Evolutionary conservation across 1,140 invertebrate genomes (phyloP).

Genomic region (Diorhabda elongata): DNA sequence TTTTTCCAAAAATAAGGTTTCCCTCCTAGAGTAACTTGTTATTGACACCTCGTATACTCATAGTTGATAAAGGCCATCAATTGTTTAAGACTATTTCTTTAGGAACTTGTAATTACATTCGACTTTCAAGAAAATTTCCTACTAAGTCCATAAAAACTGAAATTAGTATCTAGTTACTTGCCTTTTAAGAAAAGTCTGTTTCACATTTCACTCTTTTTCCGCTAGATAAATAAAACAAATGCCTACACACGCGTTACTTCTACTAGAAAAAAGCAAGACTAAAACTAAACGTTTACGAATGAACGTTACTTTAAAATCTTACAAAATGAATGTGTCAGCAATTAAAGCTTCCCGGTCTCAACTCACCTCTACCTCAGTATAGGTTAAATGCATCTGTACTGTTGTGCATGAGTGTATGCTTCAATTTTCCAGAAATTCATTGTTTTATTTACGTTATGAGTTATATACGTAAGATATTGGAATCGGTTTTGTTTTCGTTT

Average conservation of each 20-base stretch:
- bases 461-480: background rate
- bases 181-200: background rate
- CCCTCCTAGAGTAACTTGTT: no score
- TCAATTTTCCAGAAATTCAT: background rate
- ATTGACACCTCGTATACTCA: no score
- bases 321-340: background rate
- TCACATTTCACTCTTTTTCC: conserved; percentile 1
- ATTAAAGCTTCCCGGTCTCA: background rate
- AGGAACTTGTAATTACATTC: no score
- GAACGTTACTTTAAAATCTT: background rate
- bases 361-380: background rate
- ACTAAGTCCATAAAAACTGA: no score
- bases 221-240: background rate
- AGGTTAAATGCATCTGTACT: background rate
- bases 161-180: background rate
- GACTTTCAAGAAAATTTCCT: no score
- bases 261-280: background rate
- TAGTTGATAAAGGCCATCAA: no score
- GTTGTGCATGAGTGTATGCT: background rate
- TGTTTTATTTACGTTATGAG: background rate
- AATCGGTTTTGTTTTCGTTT: no score
- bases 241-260: no score
- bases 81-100: no score
- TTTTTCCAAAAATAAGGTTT: no score
- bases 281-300: background rate